Percentiles rank a stretch among this genome's conserved stretches.
Evolutionary conservation across 2,888 invertebrate species (phyloP).

Genomic region (Cheilosia impressa): DNA sequence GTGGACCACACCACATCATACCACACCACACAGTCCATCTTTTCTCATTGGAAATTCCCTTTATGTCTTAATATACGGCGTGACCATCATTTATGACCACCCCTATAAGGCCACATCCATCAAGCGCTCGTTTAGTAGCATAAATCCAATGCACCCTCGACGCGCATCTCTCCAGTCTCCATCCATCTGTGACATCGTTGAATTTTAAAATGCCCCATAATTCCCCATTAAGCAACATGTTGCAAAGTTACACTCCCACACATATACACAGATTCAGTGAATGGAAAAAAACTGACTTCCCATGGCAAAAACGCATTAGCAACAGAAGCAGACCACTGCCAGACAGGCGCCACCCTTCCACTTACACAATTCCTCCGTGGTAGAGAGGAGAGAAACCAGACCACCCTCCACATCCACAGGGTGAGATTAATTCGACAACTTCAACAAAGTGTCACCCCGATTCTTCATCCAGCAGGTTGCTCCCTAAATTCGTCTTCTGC

Average conservation of each 20-base stretch:
- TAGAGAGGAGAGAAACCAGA: slow-evolving; percentile 9
- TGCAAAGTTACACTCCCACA: slow-evolving; percentile 46
- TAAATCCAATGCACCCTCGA: slow-evolving; percentile 30
- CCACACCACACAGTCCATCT: slow-evolving; percentile 25
- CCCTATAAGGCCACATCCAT: slow-evolving; percentile 71
- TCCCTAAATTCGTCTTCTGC: slow-evolving; percentile 1
- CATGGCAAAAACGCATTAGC: slow-evolving; percentile 66
- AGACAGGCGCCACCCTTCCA: slow-evolving; percentile 32
- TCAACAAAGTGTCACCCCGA: slow-evolving; percentile 70
- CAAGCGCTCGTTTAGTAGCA: slow-evolving; percentile 68
- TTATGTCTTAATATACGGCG: slow-evolving; percentile 62
- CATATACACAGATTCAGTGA: slow-evolving; percentile 7
- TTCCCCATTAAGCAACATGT: slow-evolving; percentile 73
- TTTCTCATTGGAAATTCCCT: slow-evolving; percentile 67
- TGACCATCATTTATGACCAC: slow-evolving; percentile 47
- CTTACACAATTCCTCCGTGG: slow-evolving; percentile 11
- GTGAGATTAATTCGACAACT: slow-evolving; percentile 70
- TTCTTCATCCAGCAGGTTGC: slow-evolving; percentile 58
- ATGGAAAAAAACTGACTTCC: slow-evolving; percentile 1
- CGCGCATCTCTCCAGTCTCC: slow-evolving; percentile 24
- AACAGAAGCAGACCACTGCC: slow-evolving; percentile 62
- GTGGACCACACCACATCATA: not conserved
- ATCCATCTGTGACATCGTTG: slow-evolving; percentile 75
- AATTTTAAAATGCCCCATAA: slow-evolving; percentile 75
- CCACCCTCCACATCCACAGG: slow-evolving; percentile 13